A percentile compares a stretch with the other conserved stretches of the same genome.
These are phyloP conservation scores for Pangasius larnaudii DNA, from an alignment of 2,797 vertebrate species.

Conservation along the genomic window DNA sequence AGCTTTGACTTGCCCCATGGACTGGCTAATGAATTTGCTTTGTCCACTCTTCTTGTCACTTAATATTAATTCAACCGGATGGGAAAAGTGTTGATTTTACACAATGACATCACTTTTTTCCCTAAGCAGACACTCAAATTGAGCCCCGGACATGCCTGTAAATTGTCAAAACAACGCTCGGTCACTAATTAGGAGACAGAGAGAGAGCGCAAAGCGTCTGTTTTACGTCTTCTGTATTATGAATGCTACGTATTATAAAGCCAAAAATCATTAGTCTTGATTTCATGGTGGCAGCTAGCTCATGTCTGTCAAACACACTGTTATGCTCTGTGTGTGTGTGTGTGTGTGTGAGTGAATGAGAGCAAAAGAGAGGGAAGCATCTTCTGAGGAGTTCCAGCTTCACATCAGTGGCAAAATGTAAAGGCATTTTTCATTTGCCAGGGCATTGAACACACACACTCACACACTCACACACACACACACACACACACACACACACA, in stretches of 20 bases:
- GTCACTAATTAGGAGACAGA: conserved; percentile 22
- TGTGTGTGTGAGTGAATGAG: neutral
- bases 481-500: conserved; percentile 1
- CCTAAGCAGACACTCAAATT: neutral
- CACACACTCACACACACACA: conserved; percentile 9
- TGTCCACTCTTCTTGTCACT: neutral
- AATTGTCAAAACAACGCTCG: conserved; percentile 4
- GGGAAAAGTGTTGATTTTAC: neutral
- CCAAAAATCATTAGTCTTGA: conserved; percentile 32
- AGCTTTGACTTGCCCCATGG: neutral
- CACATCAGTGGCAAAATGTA: conserved; percentile 29
- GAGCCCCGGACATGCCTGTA: neutral
- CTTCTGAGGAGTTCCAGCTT: conserved; percentile 7
- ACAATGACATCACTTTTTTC: neutral
- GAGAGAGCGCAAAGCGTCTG: neutral
- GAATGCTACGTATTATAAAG: neutral
- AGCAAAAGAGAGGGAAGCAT: neutral
- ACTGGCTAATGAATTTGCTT: neutral
- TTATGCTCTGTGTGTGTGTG: neutral
- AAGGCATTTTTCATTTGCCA: conserved; percentile 27
- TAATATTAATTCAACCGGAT: neutral
- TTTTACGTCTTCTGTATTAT: conserved; percentile 14
- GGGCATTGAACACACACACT: neutral
- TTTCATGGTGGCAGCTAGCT: conserved; percentile 13
- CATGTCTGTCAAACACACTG: conserved; percentile 29